phyloP scores from a whole-genome alignment of 2,113 vertebrate species.

The Hippocampus barbouri region DNA sequence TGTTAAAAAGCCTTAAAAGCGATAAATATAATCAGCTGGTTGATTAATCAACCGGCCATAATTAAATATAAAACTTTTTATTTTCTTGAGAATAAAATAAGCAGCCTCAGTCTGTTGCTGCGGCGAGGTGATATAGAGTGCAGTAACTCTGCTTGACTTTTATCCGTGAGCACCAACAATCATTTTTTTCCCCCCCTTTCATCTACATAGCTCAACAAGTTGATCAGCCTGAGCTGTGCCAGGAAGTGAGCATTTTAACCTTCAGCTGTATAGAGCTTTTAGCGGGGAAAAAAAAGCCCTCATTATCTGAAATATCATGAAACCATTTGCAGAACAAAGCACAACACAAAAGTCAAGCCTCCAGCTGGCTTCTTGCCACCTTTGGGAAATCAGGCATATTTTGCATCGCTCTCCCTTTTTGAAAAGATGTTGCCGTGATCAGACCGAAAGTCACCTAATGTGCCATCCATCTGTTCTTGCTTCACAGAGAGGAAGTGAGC shows the following conservation, averaged over 20 bases:
- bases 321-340: slow-evolving; percentile 32
- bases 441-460: slow-evolving; percentile 53
- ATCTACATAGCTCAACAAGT: neutral
- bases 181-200: neutral
- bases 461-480: slow-evolving; percentile 64
- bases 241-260: too few species aligned
- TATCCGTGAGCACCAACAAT: slow-evolving; percentile 26
- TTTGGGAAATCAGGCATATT: slow-evolving; percentile 52
- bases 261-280: too few species aligned
- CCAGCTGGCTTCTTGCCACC: slow-evolving; percentile 41
- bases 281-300: neutral
- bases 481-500: slow-evolving; percentile 52
- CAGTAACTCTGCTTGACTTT: slow-evolving; percentile 11
- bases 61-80: too few species aligned
- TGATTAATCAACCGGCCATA: too few species aligned
- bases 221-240: neutral
- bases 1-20: too few species aligned
- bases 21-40: too few species aligned
- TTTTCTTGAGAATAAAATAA: too few species aligned
- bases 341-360: slow-evolving; percentile 11
- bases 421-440: slow-evolving; percentile 45
- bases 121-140: too few species aligned
- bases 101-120: too few species aligned
- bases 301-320: slow-evolving; percentile 19
- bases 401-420: slow-evolving; percentile 50